Conservation (phyloP, 2,113 vertebrate species). For the Pelusios castaneus region DNA sequence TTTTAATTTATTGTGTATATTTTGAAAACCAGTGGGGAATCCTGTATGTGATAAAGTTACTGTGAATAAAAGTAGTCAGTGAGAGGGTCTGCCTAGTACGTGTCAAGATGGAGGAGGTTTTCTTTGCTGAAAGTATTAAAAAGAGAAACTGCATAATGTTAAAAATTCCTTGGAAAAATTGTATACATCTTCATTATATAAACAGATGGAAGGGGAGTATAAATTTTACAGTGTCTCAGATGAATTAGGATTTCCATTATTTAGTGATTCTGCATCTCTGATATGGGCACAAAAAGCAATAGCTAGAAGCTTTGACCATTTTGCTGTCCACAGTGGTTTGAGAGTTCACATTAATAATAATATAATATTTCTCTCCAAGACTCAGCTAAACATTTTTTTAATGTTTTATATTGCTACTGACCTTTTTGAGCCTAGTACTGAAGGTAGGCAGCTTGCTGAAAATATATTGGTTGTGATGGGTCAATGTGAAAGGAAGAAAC, state of each 20-base stretch:
- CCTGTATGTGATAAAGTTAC: neutral
- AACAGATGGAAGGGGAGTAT: neutral
- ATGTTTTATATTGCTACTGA: neutral
- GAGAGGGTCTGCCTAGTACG: neutral
- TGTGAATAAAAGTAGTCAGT: neutral
- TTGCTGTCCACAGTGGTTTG: neutral
- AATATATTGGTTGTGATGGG: neutral
- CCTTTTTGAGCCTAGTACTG: neutral
- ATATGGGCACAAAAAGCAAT: neutral
- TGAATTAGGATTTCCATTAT: neutral
- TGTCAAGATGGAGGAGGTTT: neutral
- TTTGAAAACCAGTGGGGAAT: neutral
- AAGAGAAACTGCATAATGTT: neutral
- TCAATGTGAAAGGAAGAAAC: neutral
- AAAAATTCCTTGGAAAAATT: neutral
- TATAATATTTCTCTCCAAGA: rapidly evolving
- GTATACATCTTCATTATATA: neutral
- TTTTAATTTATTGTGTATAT: neutral
- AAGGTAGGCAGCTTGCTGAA: neutral
- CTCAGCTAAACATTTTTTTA: neutral
- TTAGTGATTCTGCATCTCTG: neutral
- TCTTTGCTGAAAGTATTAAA: neutral
- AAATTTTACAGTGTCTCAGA: neutral
- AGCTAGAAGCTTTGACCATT: neutral
- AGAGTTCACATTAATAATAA: neutral